phyloP scores from a whole-genome alignment of 2,113 vertebrate genomes.

The Pterocles orientalis region DNA sequence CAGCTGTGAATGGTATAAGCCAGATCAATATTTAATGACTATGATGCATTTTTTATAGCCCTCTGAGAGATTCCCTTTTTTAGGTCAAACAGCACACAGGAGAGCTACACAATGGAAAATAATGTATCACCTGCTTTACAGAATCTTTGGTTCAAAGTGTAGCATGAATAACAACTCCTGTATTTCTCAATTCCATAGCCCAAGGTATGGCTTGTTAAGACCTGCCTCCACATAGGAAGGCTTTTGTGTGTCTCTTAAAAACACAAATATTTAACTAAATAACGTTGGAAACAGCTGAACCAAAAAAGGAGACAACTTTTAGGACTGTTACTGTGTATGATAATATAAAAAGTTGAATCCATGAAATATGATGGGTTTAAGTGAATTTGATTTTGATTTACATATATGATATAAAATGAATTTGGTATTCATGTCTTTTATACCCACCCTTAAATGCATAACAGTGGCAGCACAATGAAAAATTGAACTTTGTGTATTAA shows the following conservation, averaged over 20 bases:
- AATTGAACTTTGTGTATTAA: background rate
- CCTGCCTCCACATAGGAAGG: background rate
- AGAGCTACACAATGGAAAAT: constrained; percentile 38
- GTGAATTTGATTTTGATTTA: constrained; percentile 45
- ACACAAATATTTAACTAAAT: background rate
- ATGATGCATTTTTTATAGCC: constrained; percentile 78
- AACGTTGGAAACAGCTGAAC: background rate
- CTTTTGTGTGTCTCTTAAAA: constrained; percentile 7
- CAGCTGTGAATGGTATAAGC: constrained; percentile 69
- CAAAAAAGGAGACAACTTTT: background rate
- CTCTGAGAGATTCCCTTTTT: constrained; percentile 60
- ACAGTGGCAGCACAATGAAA: background rate
- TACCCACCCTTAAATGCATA: background rate
- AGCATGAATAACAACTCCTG: constrained; percentile 25
- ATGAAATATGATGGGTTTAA: background rate
- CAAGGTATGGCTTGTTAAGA: background rate
- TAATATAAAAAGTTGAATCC: background rate
- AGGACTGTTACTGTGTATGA: background rate
- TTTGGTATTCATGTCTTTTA: constrained; percentile 44
- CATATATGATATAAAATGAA: background rate
- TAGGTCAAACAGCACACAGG: constrained; percentile 43
- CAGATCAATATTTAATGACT: constrained; percentile 80
- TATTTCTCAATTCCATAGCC: background rate
- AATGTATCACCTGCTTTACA: constrained; percentile 58
- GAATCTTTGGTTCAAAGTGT: constrained; percentile 25